Conservation (phyloP, 2,888 invertebrate species). For the Thecocarcelia acutangulata region DNA sequence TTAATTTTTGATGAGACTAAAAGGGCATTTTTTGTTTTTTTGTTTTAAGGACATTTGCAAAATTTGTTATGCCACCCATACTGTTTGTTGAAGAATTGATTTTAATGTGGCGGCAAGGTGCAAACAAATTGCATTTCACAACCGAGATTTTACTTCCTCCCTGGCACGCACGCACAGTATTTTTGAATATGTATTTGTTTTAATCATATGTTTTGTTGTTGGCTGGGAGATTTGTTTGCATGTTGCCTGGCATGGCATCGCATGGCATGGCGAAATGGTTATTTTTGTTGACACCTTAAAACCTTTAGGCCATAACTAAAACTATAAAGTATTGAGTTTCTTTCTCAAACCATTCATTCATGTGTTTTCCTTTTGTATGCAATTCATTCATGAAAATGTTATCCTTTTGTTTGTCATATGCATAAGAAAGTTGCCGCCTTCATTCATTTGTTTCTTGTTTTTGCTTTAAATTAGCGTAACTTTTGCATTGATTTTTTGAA, state of each 20-base stretch:
- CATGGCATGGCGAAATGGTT: conserved; percentile 54
- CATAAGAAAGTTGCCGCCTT: conserved; percentile 63
- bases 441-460: conserved; percentile 55
- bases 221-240: conserved; percentile 24
- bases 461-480: conserved; percentile 72
- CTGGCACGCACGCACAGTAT: conserved; percentile 68
- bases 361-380: not conserved
- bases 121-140: conserved; percentile 70
- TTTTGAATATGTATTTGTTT: not conserved
- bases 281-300: conserved; percentile 67
- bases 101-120: conserved; percentile 76
- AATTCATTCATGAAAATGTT: conserved; percentile 60
- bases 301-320: conserved; percentile 55
- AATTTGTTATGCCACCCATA: conserved; percentile 75
- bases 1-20: conserved; percentile 24
- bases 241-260: conserved; percentile 48
- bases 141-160: conserved; percentile 54
- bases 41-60: not conserved
- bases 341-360: conserved; percentile 36
- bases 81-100: conserved; percentile 78
- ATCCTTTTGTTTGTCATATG: conserved; percentile 54
- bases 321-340: conserved; percentile 23
- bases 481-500: conserved; percentile 62
- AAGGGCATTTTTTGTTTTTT: not conserved
- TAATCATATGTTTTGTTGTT: conserved; percentile 35